phyloP scores from a whole-genome alignment of 2,888 invertebrate genomes.

The Synergus gifuensis region DNA sequence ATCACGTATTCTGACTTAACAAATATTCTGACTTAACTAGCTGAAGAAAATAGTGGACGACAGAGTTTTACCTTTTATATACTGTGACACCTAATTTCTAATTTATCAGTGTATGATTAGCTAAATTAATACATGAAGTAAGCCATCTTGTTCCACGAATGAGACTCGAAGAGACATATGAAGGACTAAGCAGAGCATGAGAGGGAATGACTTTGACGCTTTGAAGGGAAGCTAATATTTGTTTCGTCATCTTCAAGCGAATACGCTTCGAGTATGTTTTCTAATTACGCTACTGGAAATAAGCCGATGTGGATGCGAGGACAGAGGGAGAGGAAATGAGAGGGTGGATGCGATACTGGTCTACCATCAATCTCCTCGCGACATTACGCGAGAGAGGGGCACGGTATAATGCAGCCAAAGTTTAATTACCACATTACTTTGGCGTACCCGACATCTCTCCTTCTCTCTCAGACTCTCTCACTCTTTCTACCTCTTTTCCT shows the following conservation, averaged over 20 bases:
- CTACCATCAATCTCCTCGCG: conserved; percentile 63
- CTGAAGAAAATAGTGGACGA: too few species aligned
- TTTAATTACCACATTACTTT: conserved; percentile 76
- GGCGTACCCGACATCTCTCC: conserved; percentile 59
- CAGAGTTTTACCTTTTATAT: too few species aligned
- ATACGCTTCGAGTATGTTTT: conserved; percentile 26
- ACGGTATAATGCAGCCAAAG: conserved; percentile 72
- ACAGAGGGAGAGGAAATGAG: conserved; percentile 43
- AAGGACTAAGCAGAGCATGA: background rate
- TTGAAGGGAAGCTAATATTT: conserved; percentile 29
- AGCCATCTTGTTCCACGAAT: background rate
- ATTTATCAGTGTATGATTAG: background rate
- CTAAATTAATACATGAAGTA: background rate
- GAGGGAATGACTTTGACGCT: conserved; percentile 7
- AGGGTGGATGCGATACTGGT: conserved; percentile 50
- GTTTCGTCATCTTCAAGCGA: conserved; percentile 22
- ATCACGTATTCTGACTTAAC: too few species aligned
- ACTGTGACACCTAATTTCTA: too few species aligned
- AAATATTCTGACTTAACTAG: too few species aligned
- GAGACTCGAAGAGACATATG: background rate
- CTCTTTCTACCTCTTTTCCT: conserved; percentile 44
- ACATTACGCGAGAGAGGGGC: conserved; percentile 56
- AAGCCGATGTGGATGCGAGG: conserved; percentile 10
- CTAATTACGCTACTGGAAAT: conserved; percentile 39
- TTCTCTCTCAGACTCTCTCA: conserved; percentile 52